Percentiles rank a stretch among this genome's conserved stretches.
phyloP scores from a whole-genome alignment of 2,888 invertebrate species.

The Drosophila nigricruria region DNA sequence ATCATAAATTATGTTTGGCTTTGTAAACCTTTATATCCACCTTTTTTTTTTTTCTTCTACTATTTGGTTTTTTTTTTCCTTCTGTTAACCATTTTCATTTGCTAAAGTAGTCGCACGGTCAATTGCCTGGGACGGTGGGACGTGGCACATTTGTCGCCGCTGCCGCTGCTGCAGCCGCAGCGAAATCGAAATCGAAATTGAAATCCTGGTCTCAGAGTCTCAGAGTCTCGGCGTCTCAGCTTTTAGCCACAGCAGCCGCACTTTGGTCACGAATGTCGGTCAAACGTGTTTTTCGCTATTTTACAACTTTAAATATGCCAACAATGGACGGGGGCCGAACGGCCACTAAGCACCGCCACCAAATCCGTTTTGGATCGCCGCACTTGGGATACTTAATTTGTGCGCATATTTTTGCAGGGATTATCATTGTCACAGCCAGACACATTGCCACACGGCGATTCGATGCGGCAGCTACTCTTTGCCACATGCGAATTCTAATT shows the following conservation, averaged over 20 bases:
- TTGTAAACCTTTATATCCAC: constrained; percentile 33
- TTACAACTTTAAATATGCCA: constrained; percentile 81
- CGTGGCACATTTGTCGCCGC: constrained; percentile 72
- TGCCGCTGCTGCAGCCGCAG: constrained; percentile 37
- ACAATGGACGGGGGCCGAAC: constrained; percentile 60
- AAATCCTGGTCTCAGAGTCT: constrained; percentile 59
- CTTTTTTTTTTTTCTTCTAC: constrained; percentile 20
- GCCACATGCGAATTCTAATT: constrained; percentile 59
- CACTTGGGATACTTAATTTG: constrained; percentile 74
- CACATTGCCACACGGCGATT: constrained; percentile 40
- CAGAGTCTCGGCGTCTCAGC: constrained; percentile 13
- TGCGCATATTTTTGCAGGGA: constrained; percentile 79
- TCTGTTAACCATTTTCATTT: constrained; percentile 71
- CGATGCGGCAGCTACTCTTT: constrained; percentile 46
- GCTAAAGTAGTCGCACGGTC: constrained; percentile 80
- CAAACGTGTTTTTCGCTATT: constrained; percentile 80
- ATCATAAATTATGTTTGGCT: constrained; percentile 77
- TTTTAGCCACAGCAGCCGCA: constrained; percentile 56
- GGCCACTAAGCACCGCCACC: constrained; percentile 27
- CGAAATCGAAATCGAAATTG: constrained; percentile 78
- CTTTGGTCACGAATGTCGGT: constrained; percentile 79
- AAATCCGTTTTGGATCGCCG: constrained; percentile 35
- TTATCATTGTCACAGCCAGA: constrained; percentile 69
- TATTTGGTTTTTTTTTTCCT: constrained; percentile 41
- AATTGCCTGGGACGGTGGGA: constrained; percentile 53